Conservation (phyloP, 2,888 invertebrate species). For the Ischnura elegans region DNA sequence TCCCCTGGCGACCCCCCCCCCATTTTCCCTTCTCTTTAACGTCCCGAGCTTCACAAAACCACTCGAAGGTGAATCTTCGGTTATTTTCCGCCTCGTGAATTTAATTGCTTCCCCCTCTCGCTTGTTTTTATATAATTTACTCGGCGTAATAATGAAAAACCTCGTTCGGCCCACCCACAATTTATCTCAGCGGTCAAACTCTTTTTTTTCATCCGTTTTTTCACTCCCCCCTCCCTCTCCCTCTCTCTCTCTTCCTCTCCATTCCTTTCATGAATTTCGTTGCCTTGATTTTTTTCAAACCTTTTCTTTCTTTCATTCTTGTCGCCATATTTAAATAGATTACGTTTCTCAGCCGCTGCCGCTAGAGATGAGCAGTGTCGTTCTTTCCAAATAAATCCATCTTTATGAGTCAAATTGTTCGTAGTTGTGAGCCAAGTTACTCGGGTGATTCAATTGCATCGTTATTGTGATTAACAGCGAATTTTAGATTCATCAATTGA, state of each 20-base stretch:
- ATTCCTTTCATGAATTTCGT: not conserved
- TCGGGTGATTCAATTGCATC: too few species aligned
- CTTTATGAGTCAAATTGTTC: too few species aligned
- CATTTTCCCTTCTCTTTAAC: not conserved
- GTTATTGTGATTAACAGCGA: too few species aligned
- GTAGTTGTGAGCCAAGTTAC: too few species aligned
- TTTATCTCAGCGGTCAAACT: not conserved
- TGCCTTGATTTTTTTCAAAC: not conserved
- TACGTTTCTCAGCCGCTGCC: not conserved
- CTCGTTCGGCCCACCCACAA: not conserved
- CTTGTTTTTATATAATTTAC: slow-evolving; percentile 26
- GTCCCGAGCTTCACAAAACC: not conserved
- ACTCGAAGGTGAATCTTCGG: slow-evolving; percentile 2
- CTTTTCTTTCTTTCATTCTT: not conserved
- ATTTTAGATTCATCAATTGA: too few species aligned
- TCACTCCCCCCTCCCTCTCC: not conserved
- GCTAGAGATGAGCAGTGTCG: not conserved
- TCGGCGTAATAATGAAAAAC: not conserved
- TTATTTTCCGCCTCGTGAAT: slow-evolving; percentile 8
- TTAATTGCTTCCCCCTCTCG: not conserved
- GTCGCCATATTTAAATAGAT: not conserved
- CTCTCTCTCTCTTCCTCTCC: not conserved
- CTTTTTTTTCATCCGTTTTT: not conserved
- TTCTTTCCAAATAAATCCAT: too few species aligned
- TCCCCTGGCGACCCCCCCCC: too few species aligned